A percentile compares a stretch with the other conserved stretches of the same genome.
Conservation (phyloP, 2,113 vertebrate genomes). For the Rhagologus leucostigma region DNA sequence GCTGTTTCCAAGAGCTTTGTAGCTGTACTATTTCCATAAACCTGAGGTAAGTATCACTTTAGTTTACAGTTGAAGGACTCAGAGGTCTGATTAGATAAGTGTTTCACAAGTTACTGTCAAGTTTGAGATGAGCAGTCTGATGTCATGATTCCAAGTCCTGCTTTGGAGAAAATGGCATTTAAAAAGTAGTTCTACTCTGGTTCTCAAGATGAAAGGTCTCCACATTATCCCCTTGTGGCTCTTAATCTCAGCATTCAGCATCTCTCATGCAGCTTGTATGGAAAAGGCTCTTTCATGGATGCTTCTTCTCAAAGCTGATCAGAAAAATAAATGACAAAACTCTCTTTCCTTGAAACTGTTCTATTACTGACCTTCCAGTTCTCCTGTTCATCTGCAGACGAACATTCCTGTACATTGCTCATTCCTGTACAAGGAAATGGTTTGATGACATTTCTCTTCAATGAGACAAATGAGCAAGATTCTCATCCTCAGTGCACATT, state of each 20-base stretch:
- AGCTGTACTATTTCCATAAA: background rate
- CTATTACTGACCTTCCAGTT: background rate
- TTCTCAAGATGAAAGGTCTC: background rate
- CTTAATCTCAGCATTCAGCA: background rate
- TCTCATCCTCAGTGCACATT: background rate
- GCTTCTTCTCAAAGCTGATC: background rate
- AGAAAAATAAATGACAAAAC: background rate
- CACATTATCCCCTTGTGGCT: background rate
- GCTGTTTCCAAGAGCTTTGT: background rate
- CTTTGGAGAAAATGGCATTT: background rate
- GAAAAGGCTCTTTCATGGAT: background rate
- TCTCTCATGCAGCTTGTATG: background rate
- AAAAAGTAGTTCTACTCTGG: background rate
- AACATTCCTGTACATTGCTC: background rate
- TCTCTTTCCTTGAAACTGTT: background rate
- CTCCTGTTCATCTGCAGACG: no score
- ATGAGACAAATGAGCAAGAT: background rate
- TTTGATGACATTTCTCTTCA: background rate
- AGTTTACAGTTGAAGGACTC: background rate
- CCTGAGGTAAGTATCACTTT: background rate
- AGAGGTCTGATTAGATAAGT: background rate
- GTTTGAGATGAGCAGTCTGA: background rate
- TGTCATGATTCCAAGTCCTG: background rate
- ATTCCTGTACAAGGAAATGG: background rate
- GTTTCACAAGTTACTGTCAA: background rate